Conservation (phyloP, 2,113 vertebrate species). For the Balaenoptera acutorostrata region DNA sequence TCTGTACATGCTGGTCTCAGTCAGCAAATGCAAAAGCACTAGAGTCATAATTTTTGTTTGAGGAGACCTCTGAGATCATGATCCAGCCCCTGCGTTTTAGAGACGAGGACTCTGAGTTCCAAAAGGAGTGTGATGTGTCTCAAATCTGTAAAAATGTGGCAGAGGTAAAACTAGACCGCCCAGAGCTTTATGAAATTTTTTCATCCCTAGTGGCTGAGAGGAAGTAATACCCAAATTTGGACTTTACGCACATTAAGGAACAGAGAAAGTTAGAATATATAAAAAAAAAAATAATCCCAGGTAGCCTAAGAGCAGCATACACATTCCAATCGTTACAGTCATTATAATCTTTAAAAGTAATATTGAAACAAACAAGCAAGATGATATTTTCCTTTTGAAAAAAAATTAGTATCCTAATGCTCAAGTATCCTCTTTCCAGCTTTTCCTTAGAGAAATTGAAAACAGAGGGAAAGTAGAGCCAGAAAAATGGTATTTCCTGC, state of each 20-base stretch:
- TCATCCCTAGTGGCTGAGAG: neutral
- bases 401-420: neutral
- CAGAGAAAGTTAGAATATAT: neutral
- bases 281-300: neutral
- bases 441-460: neutral
- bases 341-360: neutral
- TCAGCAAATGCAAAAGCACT: neutral
- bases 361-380: neutral
- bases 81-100: neutral
- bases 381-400: neutral
- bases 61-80: neutral
- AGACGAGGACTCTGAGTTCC: neutral
- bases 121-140: neutral
- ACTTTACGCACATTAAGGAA: neutral
- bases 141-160: neutral
- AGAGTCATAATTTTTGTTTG: neutral
- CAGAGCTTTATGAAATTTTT: neutral
- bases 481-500: neutral
- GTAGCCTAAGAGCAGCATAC: neutral
- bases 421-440: neutral
- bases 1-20: neutral
- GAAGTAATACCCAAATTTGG: conserved; percentile 25
- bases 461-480: neutral
- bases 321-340: neutral
- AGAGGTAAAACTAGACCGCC: neutral